phyloP scores from a whole-genome alignment of 2,113 vertebrate species.

The Raja brachyura region DNA sequence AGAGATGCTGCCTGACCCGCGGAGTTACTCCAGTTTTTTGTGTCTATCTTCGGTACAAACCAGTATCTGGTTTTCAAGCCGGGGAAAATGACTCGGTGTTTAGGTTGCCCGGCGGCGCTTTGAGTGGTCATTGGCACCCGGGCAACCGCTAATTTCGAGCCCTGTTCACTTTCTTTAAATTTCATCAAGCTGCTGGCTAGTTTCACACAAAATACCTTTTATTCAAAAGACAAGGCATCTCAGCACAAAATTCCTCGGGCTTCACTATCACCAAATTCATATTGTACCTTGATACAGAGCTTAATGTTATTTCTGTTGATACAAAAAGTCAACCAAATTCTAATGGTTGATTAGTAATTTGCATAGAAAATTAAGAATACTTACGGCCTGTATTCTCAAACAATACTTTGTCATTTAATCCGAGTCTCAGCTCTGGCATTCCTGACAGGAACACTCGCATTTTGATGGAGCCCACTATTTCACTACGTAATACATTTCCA shows the following conservation, averaged over 20 bases:
- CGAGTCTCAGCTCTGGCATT: slow-evolving; percentile 91
- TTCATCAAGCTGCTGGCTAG: not conserved
- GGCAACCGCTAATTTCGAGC: no score
- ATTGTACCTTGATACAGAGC: not conserved
- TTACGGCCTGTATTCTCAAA: slow-evolving; percentile 98
- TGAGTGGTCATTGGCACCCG: no score
- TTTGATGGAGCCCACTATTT: slow-evolving; percentile 96
- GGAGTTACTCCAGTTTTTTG: no score
- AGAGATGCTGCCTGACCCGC: no score
- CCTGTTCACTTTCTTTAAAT: not conserved
- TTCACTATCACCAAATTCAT: not conserved
- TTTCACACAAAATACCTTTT: not conserved
- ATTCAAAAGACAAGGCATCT: not conserved
- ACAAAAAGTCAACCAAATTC: not conserved
- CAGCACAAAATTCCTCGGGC: not conserved
- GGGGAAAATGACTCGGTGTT: no score
- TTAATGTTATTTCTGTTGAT: not conserved
- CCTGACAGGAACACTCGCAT: slow-evolving; percentile 96
- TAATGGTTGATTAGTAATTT: not conserved
- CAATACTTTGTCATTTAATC: slow-evolving; percentile 94
- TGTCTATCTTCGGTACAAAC: no score
- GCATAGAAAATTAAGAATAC: slow-evolving; percentile 48
- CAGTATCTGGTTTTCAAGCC: no score
- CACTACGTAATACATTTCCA: slow-evolving; percentile 85
- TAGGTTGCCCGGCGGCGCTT: no score